These are phyloP conservation scores for Notamacropus eugenii DNA, from an alignment of 2,797 vertebrate species.

Conservation along the genomic window DNA sequence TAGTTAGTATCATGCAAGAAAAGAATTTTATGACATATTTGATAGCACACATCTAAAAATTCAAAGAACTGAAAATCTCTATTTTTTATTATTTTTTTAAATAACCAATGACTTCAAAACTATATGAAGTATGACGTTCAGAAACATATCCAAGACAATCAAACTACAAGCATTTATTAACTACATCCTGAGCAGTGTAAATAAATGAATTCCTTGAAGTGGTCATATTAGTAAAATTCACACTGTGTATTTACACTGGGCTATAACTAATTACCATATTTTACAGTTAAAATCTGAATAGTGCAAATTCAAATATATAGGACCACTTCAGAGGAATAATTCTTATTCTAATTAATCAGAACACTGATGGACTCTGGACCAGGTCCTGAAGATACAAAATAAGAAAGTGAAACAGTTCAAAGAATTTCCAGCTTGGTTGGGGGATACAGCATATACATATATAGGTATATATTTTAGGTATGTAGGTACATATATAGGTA, in stretches of 20 bases:
- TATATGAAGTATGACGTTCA: slow-evolving; percentile 12
- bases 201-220: neutral
- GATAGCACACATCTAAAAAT: slow-evolving; percentile 26
- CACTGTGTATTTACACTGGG: neutral
- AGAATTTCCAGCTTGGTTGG: neutral
- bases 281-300: neutral
- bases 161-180: neutral
- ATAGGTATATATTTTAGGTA: neutral
- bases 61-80: slow-evolving; percentile 9
- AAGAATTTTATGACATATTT: neutral
- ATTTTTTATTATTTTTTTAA: slow-evolving; percentile 14
- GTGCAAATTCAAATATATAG: neutral
- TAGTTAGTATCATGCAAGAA: slow-evolving; percentile 26
- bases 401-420: neutral
- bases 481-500: neutral
- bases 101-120: neutral
- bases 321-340: neutral
- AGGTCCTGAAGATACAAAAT: neutral
- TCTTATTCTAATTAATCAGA: neutral
- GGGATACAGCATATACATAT: neutral
- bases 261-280: neutral
- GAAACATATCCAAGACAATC: slow-evolving; percentile 1
- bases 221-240: neutral
- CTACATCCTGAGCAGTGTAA: neutral
- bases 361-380: neutral